Evolutionary conservation across 2,113 vertebrate species (phyloP).

Genomic region (Melanostigma gelatinosum): DNA sequence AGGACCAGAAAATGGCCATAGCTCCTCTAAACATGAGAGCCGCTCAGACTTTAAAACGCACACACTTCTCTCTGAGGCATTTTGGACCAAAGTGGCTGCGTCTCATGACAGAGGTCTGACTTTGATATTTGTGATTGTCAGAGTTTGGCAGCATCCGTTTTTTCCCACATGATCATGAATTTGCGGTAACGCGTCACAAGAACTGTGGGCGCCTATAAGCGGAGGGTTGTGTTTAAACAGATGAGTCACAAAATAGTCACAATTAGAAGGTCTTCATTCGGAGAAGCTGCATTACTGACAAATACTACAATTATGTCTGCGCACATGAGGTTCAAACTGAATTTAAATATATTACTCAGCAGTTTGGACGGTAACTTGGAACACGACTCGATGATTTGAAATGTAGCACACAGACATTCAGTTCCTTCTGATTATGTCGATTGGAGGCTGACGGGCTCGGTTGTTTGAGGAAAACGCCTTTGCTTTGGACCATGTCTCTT

Average conservation of each 20-base stretch:
- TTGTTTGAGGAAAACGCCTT: neutral
- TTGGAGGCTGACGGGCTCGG: neutral
- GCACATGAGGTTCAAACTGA: no score
- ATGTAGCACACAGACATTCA: neutral
- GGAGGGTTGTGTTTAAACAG: no score
- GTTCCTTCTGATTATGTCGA: neutral
- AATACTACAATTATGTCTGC: no score
- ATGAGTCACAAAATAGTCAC: no score
- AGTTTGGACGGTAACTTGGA: neutral
- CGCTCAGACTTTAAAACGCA: slow-evolving; percentile 7
- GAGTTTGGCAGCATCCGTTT: no score
- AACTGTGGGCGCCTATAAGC: no score
- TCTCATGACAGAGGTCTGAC: neutral
- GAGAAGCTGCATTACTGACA: no score
- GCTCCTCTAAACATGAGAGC: slow-evolving; percentile 21
- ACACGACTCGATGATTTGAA: neutral
- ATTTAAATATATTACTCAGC: neutral
- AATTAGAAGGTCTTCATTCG: no score
- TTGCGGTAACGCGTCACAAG: neutral
- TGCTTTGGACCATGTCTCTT: neutral
- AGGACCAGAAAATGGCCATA: neutral
- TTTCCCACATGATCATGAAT: neutral
- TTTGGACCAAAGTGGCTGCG: neutral
- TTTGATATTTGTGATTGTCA: neutral
- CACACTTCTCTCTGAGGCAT: neutral